Percentiles rank a stretch among this genome's conserved stretches.
Conservation (phyloP, 1,140 invertebrate species). For the Micrasema minimum region DNA sequence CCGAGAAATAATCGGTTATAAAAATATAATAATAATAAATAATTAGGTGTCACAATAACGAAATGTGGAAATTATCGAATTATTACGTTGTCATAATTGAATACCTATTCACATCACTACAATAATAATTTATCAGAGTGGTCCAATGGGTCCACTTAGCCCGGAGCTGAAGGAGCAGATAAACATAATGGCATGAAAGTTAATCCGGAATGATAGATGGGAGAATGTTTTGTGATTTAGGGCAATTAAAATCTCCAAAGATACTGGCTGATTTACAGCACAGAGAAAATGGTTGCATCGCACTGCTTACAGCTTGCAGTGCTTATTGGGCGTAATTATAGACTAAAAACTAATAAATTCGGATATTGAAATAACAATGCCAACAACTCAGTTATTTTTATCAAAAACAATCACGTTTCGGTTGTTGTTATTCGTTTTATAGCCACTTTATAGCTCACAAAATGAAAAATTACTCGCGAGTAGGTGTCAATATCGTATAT, state of each 20-base stretch:
- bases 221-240: constrained; percentile 11
- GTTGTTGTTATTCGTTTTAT: not conserved
- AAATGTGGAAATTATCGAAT: no score
- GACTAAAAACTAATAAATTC: not conserved
- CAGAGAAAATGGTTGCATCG: not conserved
- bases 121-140: constrained; percentile 23
- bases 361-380: constrained; percentile 7
- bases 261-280: constrained; percentile 13
- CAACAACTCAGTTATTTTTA: constrained; percentile 23
- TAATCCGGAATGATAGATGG: constrained; percentile 25
- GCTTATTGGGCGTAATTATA: constrained; percentile 18
- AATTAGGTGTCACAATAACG: no score
- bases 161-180: constrained; percentile 6
- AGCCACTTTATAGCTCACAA: constrained; percentile 1
- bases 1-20: no score
- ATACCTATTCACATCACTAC: no score
- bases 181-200: constrained; percentile 21
- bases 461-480: constrained; percentile 10
- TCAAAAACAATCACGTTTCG: not conserved
- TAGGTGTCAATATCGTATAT: not conserved
- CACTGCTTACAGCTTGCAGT: not conserved
- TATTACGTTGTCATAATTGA: no score
- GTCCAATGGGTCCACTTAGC: not conserved
- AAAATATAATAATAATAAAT: no score
- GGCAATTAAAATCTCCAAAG: constrained; percentile 18